Conservation (phyloP, 2,888 invertebrate species). For the Philaethria dido region DNA sequence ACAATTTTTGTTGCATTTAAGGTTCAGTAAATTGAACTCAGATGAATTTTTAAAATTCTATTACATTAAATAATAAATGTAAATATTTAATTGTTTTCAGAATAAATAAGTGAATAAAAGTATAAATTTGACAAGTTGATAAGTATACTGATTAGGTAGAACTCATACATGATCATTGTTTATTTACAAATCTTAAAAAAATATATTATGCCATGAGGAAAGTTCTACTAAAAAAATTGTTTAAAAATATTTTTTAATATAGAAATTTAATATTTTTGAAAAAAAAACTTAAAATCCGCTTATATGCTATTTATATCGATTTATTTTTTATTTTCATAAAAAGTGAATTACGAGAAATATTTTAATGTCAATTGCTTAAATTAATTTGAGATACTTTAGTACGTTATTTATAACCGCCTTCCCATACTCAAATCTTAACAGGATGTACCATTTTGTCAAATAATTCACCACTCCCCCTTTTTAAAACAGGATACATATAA, state of each 20-base stretch:
- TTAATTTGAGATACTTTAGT: background rate
- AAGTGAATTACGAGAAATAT: background rate
- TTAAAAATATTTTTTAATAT: background rate
- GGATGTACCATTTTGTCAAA: conserved; percentile 75
- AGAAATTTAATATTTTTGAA: too few relatives aligned
- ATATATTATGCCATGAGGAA: background rate
- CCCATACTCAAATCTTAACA: conserved; percentile 56
- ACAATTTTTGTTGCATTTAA: background rate
- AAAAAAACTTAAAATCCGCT: too few relatives aligned
- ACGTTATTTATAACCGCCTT: conserved; percentile 19
- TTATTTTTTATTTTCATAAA: too few relatives aligned
- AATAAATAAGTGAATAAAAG: conserved; percentile 9
- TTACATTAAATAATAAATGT: background rate
- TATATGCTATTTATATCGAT: too few relatives aligned
- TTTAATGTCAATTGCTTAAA: background rate
- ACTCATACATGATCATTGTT: conserved; percentile 1
- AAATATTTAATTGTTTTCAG: conserved; percentile 24
- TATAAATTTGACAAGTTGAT: conserved; percentile 14
- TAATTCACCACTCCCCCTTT: conserved; percentile 63
- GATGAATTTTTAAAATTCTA: background rate
- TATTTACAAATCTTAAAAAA: background rate
- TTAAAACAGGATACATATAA: conserved; percentile 57
- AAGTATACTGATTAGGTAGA: conserved; percentile 1
- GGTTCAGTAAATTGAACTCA: background rate
- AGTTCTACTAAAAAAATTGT: too few relatives aligned